Evolutionary conservation across 2,888 invertebrate genomes (phyloP).

Genomic region (Nysson spinosus): DNA sequence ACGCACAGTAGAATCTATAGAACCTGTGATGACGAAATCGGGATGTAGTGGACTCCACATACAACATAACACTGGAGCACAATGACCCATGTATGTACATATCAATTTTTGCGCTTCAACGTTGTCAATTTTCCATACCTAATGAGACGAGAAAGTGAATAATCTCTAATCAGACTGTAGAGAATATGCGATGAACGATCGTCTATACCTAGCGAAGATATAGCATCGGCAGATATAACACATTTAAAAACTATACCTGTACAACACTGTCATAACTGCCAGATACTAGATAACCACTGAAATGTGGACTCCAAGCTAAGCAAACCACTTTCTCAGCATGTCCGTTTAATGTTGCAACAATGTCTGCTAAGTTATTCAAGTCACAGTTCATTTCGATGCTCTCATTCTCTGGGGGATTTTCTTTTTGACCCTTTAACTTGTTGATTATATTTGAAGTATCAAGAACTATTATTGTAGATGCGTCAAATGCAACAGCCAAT

Average conservation of each 20-base stretch:
- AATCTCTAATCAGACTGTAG: no score
- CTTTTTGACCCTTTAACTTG: conserved; percentile 11
- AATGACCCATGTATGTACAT: conserved; percentile 81
- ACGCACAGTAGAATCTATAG: conserved; percentile 83
- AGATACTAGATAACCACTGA: conserved; percentile 82
- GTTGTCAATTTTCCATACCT: conserved; percentile 87
- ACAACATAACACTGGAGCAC: conserved; percentile 79
- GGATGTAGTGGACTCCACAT: conserved; percentile 84
- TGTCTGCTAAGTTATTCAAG: conserved; percentile 52
- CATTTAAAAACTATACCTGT: conserved; percentile 79
- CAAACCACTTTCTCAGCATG: conserved; percentile 81
- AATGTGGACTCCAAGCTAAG: conserved; percentile 85
- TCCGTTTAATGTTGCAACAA: conserved; percentile 76
- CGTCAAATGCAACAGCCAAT: conserved; percentile 82
- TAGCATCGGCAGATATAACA: no score
- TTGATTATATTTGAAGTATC: conserved; percentile 69
- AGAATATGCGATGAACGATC: no score
- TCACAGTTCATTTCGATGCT: conserved; percentile 1
- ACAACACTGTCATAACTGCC: conserved; percentile 85
- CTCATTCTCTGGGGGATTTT: conserved; percentile 12
- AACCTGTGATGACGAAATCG: conserved; percentile 82
- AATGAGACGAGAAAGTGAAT: no score
- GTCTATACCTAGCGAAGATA: no score
- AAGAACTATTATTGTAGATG: conserved; percentile 79
- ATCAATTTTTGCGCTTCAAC: conserved; percentile 79